These are phyloP conservation scores for Notodonta ziczac DNA, from an alignment of 2,888 invertebrate species.

Conservation along the genomic window DNA sequence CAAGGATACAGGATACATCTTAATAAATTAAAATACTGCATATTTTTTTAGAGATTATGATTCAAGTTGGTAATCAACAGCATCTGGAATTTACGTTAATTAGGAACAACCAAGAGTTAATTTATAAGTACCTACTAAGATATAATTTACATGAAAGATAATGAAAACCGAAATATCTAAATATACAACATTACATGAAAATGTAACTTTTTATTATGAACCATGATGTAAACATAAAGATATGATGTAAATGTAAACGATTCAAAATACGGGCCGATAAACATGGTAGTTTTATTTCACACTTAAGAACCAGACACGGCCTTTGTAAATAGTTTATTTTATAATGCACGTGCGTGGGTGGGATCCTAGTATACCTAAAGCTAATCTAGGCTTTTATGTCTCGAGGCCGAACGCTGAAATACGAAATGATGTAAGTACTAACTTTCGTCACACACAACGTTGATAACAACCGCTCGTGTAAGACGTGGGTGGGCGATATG, in stretches of 20 bases:
- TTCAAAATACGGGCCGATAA: not conserved
- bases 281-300: not conserved
- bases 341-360: conserved; percentile 32
- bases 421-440: conserved; percentile 24
- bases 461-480: not conserved
- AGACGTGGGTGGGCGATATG: not conserved
- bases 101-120: not conserved
- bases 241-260: too few species aligned
- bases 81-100: too few species aligned
- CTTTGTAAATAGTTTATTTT: conserved; percentile 17
- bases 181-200: too few species aligned
- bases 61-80: too few species aligned
- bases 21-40: too few species aligned
- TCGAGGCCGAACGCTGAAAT: conserved; percentile 32
- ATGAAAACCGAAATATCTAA: too few species aligned
- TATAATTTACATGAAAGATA: too few species aligned
- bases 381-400: conserved; percentile 27
- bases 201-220: too few species aligned
- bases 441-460: conserved; percentile 28
- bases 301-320: conserved; percentile 8
- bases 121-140: too few species aligned
- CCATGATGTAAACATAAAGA: too few species aligned
- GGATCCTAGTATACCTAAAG: conserved; percentile 29
- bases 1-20: too few species aligned
- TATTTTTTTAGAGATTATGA: too few species aligned